phyloP scores from a whole-genome alignment of 2,797 vertebrate genomes.

The Coluber constrictor region DNA sequence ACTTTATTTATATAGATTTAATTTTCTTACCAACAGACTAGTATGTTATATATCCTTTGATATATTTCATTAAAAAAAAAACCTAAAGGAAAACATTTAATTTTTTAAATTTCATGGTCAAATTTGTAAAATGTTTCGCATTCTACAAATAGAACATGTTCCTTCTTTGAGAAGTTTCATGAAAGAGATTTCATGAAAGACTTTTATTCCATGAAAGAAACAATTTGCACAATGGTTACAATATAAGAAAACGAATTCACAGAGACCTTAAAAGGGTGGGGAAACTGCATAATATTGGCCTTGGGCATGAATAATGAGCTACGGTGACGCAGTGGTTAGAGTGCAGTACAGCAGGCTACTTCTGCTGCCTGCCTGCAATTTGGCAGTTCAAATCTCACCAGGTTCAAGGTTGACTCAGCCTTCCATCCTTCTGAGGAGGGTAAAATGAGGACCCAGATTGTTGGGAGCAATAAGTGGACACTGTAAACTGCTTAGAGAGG shows the following conservation, averaged over 20 bases:
- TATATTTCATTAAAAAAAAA: background rate
- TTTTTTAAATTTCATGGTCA: background rate
- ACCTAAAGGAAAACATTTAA: too few species aligned
- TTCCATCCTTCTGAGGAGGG: too few species aligned
- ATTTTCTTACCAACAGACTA: background rate
- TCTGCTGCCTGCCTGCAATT: too few species aligned
- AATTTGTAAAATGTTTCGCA: background rate
- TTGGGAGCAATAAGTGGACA: too few species aligned
- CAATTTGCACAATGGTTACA: background rate
- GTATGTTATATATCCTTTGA: background rate
- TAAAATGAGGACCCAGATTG: too few species aligned
- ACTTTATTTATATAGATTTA: background rate
- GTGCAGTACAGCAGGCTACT: too few species aligned
- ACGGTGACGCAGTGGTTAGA: too few species aligned
- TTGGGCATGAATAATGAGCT: background rate
- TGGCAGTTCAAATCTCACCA: too few species aligned
- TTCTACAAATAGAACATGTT: background rate
- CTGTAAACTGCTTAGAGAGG: too few species aligned
- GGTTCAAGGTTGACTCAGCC: too few species aligned
- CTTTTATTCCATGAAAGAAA: background rate
- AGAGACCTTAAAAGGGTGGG: background rate
- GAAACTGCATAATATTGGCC: background rate
- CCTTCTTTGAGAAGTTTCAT: background rate
- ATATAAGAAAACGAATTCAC: background rate
- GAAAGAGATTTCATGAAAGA: background rate